Conservation (phyloP, 2,888 invertebrate genomes). For the Caenorhabditis parvicauda region DNA sequence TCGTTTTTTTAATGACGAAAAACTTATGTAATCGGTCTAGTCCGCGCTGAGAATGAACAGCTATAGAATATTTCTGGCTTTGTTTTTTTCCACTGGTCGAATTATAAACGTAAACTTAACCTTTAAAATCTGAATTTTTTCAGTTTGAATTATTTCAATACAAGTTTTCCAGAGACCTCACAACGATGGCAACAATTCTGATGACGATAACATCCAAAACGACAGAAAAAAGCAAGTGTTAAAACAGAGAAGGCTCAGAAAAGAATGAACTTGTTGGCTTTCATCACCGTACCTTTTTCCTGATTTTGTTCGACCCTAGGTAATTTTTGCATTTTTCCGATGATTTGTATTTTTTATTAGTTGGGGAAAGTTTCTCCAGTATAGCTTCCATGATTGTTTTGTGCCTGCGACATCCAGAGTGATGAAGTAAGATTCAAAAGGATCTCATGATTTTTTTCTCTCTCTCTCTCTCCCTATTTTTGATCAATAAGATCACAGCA, state of each 20-base stretch:
- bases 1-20: no score
- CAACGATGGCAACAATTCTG: no score
- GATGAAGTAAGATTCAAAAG: neutral
- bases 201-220: no score
- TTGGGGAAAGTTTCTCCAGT: slow-evolving; percentile 2
- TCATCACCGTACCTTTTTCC: neutral
- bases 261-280: neutral
- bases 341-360: neutral
- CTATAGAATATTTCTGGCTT: no score
- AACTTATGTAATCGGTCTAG: no score
- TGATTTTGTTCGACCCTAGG: neutral
- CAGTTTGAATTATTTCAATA: slow-evolving; percentile 4
- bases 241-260: neutral
- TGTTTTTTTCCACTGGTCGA: slow-evolving; percentile 2
- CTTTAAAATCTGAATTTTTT: slow-evolving; percentile 6
- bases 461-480: neutral
- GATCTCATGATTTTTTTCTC: neutral
- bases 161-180: no score
- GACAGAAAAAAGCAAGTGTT: neutral
- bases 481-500: neutral
- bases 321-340: slow-evolving; percentile 2
- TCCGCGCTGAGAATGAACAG: no score
- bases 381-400: no score
- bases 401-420: no score
- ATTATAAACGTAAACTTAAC: slow-evolving; percentile 3